Evolutionary conservation across 1,140 invertebrate species (phyloP).

Genomic region (Drosophila kepulauana): DNA sequence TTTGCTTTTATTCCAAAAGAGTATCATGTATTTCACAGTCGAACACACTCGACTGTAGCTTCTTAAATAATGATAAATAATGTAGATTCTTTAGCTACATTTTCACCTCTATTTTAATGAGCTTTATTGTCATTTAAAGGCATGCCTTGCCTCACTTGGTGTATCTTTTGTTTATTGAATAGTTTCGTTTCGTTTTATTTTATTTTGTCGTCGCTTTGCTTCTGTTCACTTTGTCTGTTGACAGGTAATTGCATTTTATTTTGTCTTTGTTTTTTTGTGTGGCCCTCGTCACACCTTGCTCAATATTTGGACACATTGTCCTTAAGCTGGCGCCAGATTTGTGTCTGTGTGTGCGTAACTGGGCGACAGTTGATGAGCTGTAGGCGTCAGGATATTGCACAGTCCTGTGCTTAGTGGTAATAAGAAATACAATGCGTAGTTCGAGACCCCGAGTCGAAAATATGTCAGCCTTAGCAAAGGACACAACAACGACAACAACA

Average conservation of each 20-base stretch:
- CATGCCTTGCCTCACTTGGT: neutral
- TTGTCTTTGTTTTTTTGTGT: constrained; percentile 29
- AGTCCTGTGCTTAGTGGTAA: constrained; percentile 28
- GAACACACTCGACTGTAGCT: no score
- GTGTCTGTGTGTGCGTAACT: constrained; percentile 29
- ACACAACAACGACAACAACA: neutral
- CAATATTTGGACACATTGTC: constrained; percentile 45
- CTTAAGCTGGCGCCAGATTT: constrained; percentile 56
- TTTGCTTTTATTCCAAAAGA: no score
- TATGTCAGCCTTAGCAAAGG: constrained; percentile 14
- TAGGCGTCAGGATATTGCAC: constrained; percentile 12
- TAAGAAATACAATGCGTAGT: constrained; percentile 41
- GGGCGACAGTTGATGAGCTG: constrained; percentile 60
- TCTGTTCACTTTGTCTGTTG: constrained; percentile 22
- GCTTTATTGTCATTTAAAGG: no score
- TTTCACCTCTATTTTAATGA: no score
- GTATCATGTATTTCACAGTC: no score
- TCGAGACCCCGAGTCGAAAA: constrained; percentile 16
- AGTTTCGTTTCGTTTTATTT: constrained; percentile 15
- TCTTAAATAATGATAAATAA: neutral
- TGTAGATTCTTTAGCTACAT: no score
- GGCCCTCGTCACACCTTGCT: constrained; percentile 36
- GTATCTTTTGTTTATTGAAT: constrained; percentile 21
- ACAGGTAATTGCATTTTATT: constrained; percentile 63
- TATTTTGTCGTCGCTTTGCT: constrained; percentile 14